These are phyloP conservation scores for Notolabrus celidotus DNA, from an alignment of 2,797 vertebrate genomes.

Conservation along the genomic window DNA sequence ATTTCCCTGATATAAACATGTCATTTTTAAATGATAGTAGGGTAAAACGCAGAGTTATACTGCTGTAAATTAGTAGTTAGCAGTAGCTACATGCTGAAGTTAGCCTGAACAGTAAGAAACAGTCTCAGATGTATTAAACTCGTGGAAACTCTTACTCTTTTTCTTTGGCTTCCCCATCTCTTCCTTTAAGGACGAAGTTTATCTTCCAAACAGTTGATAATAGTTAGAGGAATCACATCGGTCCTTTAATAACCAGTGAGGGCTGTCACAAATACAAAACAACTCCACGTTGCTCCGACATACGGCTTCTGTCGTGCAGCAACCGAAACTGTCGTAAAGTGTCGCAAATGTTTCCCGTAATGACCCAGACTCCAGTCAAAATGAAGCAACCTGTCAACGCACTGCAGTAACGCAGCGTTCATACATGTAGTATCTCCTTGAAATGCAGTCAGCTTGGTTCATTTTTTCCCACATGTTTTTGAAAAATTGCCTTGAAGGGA, in stretches of 20 bases:
- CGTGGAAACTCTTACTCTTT: constrained; percentile 78
- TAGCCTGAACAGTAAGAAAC: not conserved
- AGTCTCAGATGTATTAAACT: constrained; percentile 3
- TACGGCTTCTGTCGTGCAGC: constrained; percentile 40
- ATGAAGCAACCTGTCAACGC: too few species aligned
- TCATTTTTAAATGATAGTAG: too few species aligned
- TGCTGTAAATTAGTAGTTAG: constrained; percentile 37
- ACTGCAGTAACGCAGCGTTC: too few species aligned
- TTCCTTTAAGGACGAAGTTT: not conserved
- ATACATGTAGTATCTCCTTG: too few species aligned
- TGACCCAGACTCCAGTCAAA: too few species aligned
- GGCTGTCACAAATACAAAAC: constrained; percentile 58
- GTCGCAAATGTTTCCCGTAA: constrained; percentile 11
- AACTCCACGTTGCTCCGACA: constrained; percentile 63
- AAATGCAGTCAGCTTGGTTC: rapidly evolving
- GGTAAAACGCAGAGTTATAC: too few species aligned
- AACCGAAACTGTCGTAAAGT: constrained; percentile 64
- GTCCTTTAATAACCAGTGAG: not conserved
- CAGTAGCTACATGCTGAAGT: constrained; percentile 64
- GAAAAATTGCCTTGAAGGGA: not conserved
- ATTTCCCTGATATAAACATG: too few species aligned
- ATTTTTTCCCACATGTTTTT: not conserved
- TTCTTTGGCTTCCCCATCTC: constrained; percentile 87
- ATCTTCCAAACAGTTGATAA: rapidly evolving
- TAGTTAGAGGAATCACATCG: constrained; percentile 8